Conservation (phyloP, 2,888 invertebrate species). For the Cataglyphis albicans region DNA sequence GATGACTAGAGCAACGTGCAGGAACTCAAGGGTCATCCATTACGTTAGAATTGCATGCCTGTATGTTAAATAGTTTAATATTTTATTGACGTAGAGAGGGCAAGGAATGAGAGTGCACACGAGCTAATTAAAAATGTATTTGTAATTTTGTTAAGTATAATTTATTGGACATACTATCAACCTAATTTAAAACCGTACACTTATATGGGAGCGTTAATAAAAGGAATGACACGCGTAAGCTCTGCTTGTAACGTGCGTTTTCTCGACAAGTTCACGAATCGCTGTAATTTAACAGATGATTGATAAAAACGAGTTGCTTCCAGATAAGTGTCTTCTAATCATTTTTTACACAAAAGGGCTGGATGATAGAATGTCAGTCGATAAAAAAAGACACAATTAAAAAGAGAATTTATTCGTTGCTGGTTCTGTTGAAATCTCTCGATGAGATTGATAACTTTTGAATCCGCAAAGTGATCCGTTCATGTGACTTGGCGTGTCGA, state of each 20-base stretch:
- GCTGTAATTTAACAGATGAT: conserved; percentile 49
- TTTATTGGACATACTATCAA: conserved; percentile 14
- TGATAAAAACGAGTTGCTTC: conserved; percentile 39
- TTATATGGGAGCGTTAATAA: conserved; percentile 22
- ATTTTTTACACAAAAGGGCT: background rate
- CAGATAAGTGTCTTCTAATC: background rate
- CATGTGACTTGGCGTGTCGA: background rate
- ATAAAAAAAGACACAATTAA: conserved; percentile 14
- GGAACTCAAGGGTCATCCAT: conserved; percentile 40
- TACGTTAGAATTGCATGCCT: conserved; percentile 17
- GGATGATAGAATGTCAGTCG: conserved; percentile 9
- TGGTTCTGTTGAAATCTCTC: background rate
- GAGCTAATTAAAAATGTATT: conserved; percentile 44
- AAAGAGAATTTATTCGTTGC: background rate
- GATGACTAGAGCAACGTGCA: conserved; percentile 32
- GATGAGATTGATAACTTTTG: background rate
- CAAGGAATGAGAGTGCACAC: background rate
- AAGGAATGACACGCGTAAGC: background rate
- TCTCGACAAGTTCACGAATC: conserved; percentile 43
- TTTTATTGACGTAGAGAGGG: conserved; percentile 43
- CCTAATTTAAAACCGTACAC: conserved; percentile 21
- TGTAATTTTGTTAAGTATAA: conserved; percentile 35
- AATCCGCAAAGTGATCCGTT: background rate
- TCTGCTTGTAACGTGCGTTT: background rate
- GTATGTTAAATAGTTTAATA: conserved; percentile 28